phyloP scores from a whole-genome alignment of 2,797 vertebrate species.

The Cyclopterus lumpus region DNA sequence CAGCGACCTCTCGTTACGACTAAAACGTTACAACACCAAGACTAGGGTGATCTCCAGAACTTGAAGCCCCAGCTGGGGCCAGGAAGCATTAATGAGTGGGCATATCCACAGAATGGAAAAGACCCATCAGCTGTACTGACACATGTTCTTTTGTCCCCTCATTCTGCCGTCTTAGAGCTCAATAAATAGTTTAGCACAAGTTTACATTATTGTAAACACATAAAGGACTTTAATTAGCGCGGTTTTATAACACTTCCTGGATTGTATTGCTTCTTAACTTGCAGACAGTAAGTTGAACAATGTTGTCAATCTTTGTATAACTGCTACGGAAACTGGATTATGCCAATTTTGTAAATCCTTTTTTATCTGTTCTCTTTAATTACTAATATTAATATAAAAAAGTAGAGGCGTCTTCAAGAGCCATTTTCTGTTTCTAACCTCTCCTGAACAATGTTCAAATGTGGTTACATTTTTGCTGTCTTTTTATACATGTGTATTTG shows the following conservation, averaged over 20 bases:
- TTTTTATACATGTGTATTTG: not conserved
- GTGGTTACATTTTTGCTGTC: not conserved
- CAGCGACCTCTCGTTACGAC: slow-evolving; percentile 75
- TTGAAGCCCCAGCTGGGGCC: slow-evolving; percentile 46
- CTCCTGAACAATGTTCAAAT: not conserved
- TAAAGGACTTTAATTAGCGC: not conserved
- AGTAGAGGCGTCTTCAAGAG: not conserved
- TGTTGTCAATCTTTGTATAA: not conserved
- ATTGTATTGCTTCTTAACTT: not conserved
- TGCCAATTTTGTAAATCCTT: not conserved
- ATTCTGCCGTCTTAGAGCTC: not conserved
- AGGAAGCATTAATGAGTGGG: slow-evolving; percentile 57
- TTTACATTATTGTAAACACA: slow-evolving; percentile 12
- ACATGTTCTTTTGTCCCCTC: slow-evolving; percentile 5
- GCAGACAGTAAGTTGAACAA: not conserved
- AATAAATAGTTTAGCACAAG: slow-evolving; percentile 3
- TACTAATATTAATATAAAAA: not conserved
- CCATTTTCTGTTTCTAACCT: not conserved
- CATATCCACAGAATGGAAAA: slow-evolving; percentile 26
- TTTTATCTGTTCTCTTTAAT: not conserved
- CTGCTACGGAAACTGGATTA: not conserved
- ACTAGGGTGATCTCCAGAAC: slow-evolving; percentile 60
- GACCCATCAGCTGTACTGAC: slow-evolving; percentile 16
- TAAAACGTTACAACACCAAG: slow-evolving; percentile 71
- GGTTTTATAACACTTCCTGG: not conserved